A percentile compares a stretch with the other conserved stretches of the same genome.
phyloP scores from a whole-genome alignment of 2,113 vertebrate genomes.

The Cephalophus harveyi region DNA sequence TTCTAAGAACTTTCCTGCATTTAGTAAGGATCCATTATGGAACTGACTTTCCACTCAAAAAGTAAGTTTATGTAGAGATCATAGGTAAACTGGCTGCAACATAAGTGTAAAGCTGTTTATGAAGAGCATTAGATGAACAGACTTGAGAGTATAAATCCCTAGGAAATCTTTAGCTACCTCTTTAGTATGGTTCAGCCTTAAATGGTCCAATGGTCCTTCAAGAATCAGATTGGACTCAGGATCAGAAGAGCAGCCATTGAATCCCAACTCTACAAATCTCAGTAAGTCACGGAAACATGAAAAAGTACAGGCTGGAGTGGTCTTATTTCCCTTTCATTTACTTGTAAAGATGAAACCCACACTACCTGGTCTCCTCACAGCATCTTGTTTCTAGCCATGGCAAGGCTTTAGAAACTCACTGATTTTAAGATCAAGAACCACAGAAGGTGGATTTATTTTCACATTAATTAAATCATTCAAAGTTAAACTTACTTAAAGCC shows the following conservation, averaged over 20 bases:
- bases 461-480: background rate
- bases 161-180: background rate
- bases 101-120: background rate
- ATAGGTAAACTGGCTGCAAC: background rate
- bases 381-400: too few species aligned
- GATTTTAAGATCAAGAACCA: background rate
- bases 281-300: background rate
- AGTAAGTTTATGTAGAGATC: background rate
- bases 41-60: background rate
- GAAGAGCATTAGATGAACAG: background rate
- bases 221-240: background rate
- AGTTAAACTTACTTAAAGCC: background rate
- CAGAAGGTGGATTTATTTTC: background rate
- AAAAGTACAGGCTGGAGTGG: background rate
- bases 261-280: background rate
- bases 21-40: background rate
- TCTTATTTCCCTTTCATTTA: background rate
- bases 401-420: background rate
- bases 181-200: background rate
- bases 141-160: fast-evolving
- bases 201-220: background rate
- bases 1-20: background rate
- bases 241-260: background rate
- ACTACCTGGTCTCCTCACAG: fast-evolving
- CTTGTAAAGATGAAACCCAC: background rate